These are phyloP conservation scores for Scaptomyza montana DNA, from an alignment of 1,140 invertebrate species.

Conservation along the genomic window DNA sequence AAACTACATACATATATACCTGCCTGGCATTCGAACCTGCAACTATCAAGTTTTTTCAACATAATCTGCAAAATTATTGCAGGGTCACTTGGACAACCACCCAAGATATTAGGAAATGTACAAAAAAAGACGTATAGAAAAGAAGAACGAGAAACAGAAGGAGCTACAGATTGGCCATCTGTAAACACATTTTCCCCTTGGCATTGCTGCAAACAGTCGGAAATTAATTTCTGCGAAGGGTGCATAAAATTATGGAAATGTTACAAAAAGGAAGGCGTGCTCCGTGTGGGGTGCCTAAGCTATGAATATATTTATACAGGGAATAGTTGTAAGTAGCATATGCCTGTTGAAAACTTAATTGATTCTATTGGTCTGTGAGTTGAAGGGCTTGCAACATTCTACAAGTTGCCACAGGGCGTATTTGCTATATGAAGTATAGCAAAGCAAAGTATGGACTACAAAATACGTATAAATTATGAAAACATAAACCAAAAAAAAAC, in stretches of 20 bases:
- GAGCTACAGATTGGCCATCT: constrained; percentile 7
- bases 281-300: constrained; percentile 32
- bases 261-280: constrained; percentile 16
- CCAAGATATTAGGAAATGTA: neutral
- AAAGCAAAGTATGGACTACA: too few species aligned
- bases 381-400: constrained; percentile 29
- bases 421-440: constrained; percentile 14
- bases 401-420: constrained; percentile 17
- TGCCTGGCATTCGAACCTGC: neutral
- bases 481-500: too few species aligned
- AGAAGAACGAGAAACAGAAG: neutral
- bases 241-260: constrained; percentile 77
- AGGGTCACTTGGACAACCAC: neutral
- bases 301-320: constrained; percentile 17
- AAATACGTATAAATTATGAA: too few species aligned
- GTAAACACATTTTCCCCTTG: constrained; percentile 20
- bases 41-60: neutral
- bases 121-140: constrained; percentile 5
- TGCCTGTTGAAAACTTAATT: constrained; percentile 67
- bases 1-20: too few species aligned
- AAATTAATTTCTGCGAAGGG: constrained; percentile 69
- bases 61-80: neutral
- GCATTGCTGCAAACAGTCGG: constrained; percentile 8
- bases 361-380: constrained; percentile 43
- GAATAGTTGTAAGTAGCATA: constrained; percentile 51